These are phyloP conservation scores for Oscheius sp. DNA, from an alignment of 2,888 invertebrate genomes.

Conservation along the genomic window DNA sequence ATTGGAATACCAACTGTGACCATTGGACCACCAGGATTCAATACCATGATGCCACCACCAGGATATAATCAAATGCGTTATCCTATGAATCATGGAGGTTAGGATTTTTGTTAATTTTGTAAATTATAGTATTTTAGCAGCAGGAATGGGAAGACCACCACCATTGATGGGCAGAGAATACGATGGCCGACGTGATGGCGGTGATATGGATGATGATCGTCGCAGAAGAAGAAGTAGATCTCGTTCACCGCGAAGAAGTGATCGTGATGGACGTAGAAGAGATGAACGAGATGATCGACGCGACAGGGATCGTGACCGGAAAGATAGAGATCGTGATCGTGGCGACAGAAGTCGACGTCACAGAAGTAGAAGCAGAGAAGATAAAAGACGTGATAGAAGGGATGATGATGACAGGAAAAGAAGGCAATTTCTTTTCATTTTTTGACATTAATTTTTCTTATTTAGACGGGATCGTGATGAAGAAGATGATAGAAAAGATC, in stretches of 20 bases:
- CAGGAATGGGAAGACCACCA: slow-evolving; percentile 29
- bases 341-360: slow-evolving; percentile 17
- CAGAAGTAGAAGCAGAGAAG: slow-evolving; percentile 38
- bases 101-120: not conserved
- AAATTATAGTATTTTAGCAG: slow-evolving; percentile 5
- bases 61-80: slow-evolving; percentile 16
- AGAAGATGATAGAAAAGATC: slow-evolving; percentile 16
- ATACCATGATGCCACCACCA: slow-evolving; percentile 33
- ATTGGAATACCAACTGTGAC: slow-evolving; percentile 39
- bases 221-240: slow-evolving; percentile 36
- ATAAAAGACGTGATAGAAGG: slow-evolving; percentile 34
- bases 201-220: slow-evolving; percentile 29
- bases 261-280: slow-evolving; percentile 22
- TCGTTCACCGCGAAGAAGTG: slow-evolving; percentile 27
- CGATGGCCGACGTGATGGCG: slow-evolving; percentile 17
- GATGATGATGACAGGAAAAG: slow-evolving; percentile 44
- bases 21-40: slow-evolving; percentile 39
- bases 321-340: slow-evolving; percentile 27
- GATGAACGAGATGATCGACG: slow-evolving; percentile 30
- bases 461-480: slow-evolving; percentile 26
- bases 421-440: slow-evolving; percentile 8
- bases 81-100: slow-evolving; percentile 13
- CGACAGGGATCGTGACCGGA: slow-evolving; percentile 26
- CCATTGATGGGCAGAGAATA: slow-evolving; percentile 28
- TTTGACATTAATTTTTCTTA: not conserved